Base-by-base conservation (phyloP, 1,140 invertebrate genomes). In the Drosophila ercepeae region DNA sequence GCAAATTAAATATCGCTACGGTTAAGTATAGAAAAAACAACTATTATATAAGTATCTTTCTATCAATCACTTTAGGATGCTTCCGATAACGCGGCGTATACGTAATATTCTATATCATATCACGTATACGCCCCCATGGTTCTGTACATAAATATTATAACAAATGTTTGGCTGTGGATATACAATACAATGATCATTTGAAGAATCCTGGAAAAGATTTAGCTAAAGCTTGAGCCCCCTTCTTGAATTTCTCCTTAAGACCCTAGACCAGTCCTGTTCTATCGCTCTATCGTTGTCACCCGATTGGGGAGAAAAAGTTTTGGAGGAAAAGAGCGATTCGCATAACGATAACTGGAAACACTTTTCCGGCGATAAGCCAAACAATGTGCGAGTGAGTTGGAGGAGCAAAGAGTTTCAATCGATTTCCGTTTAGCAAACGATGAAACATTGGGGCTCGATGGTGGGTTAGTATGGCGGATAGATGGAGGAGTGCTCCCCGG, bases 351-450 rank as follows among this genome's bases (percentile, higher is more conserved):
- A 65, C 61, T 67, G 64, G 39, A 48, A 68, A 67, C 64, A 29
- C 46, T 68, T 53, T 68, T 44, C 21, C 48, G n/a, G n/a, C 57
- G 68, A 73, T 73, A 73, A 73, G 68, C 69, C 65, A 63, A 50
- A 61, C 69, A 52, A 72, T 51, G 69, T 61, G 69, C 67, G 25
- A 69, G 46, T 55, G 52, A 45, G 63, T 61, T 60, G 54, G 25
- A 71, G 58, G 27, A 71, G 58, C 48, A 61, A 44, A 29, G 50
- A 64, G 76, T 63, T 84, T 72, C 61, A 59, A 84, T 84, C 72
- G 81, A 84, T 84, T 84, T 79, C 81, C 72, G 81, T 81, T 84
- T 84, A 81, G 81, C 76, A 86, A 79, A 76, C 76, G 48, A 84
- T 53, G 67, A 67, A 67, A 34, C 64, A 86, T 71, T 72, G 29